Conservation (phyloP, 2,888 invertebrate genomes). For the Leptinotarsa haldemani region DNA sequence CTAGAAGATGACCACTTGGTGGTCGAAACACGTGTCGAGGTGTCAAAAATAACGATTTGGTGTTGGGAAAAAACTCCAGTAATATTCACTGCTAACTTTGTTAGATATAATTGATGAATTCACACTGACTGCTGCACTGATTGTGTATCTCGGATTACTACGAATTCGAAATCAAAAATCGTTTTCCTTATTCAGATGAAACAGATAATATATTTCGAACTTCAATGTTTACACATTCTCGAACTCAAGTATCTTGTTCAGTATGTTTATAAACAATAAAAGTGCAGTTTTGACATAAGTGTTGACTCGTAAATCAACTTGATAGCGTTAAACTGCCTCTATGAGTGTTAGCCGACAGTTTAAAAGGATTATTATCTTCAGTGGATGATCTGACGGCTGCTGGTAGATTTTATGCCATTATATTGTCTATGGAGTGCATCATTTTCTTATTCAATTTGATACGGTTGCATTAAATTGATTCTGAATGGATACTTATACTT, state of each 20-base stretch:
- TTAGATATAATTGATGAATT: too few species aligned
- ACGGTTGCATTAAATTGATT: neutral
- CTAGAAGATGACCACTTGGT: too few species aligned
- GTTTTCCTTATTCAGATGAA: neutral
- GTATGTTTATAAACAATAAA: neutral
- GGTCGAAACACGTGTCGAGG: too few species aligned
- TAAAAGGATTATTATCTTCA: neutral
- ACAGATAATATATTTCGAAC: neutral
- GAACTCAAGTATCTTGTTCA: neutral
- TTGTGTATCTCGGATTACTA: too few species aligned
- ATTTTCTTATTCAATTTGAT: neutral
- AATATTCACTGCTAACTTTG: too few species aligned
- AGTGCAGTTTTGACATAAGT: neutral
- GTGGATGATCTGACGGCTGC: neutral
- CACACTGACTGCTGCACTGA: too few species aligned
- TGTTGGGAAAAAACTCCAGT: too few species aligned
- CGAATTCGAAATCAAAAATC: neutral
- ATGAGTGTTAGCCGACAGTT: conserved; percentile 8
- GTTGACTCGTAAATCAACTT: conserved; percentile 4
- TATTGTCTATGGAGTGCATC: neutral
- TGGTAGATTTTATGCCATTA: neutral
- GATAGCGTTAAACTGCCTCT: neutral
- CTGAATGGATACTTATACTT: neutral
- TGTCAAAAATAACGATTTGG: too few species aligned
- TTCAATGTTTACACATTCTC: neutral